Evolutionary conservation across 2,113 vertebrate genomes (phyloP), one percentile per base, ranked within the genome.

Genomic region (Chaetops frenatus): DNA sequence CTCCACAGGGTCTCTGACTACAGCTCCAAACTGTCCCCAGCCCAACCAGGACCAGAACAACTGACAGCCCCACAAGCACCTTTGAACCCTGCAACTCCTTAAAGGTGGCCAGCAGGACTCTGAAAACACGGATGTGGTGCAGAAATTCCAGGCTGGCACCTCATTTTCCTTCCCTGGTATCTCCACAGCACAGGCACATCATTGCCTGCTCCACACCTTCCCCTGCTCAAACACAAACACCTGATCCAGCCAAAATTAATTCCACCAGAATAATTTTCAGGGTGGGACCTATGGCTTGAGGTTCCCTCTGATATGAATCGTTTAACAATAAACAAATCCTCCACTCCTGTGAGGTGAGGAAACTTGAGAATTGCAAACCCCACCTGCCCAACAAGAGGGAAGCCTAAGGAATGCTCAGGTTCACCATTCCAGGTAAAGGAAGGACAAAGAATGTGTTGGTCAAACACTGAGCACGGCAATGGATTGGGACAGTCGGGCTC

Each of bases 141-240:
- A 15, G 0, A 50, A 74, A 48, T 7, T 25, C 27, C 3, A 14
- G 31, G 57, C 40, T 42, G 57, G 44, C 18, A 40, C n/a, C 22
- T 42, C 42, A 10, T 3, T 42, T 64, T 35, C 35, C 33, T 72
- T 35, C 42, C 35, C 72, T 67, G 22, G 24, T 27, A 44, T 74
- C 51, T 53, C 1, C 44, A 13, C 0, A 18, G 77, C 11, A 23
- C 38, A 53, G 35, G 29, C 29, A 50, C 36, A 45, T 24, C 9
- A 4, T 15, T 3, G 20, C 0, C 33, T 8, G 21, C 71, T 51
- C 79, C 36, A 29, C 14, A 0, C 8, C 82, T 6, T 47, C 11
- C 74, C 50, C 64, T 61, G 35, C 58, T 80, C 86, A 25, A 20
- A 81, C 25, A 62, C 64, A 11, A 73, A 48, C 44, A 66, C 6